Base-by-base conservation (phyloP, 2,113 vertebrate genomes). In the Saccopteryx bilineata region DNA sequence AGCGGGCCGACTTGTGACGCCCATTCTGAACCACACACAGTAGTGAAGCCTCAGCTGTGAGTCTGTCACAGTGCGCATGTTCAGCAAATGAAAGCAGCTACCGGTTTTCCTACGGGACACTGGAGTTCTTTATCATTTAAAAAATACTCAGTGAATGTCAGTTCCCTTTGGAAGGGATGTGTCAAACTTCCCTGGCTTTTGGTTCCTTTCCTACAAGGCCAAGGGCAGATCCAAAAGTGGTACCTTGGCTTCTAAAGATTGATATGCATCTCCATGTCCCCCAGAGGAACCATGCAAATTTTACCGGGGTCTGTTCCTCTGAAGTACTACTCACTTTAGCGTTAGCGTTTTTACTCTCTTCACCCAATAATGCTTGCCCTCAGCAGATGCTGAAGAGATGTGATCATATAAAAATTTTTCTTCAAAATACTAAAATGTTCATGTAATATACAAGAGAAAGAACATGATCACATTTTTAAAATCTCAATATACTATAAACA, bases 291-390 rank as follows among this genome's bases (percentile, higher is more conserved):
- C 1, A 5, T 17, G 5, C 13, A 48, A 15, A 26, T 31, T 14
- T 4, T 63, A 13, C 0, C 2, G 2, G 13, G 48, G 9, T 46
- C 11, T 6, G 0, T 21, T 68, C 7, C 31, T 54, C 52, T 15
- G 9, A 8, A 54, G 33, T 0, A 3, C 13, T 21, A 39, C 12
- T 4, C 0, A 39, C 24, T 39, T 33, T 14, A 23, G 13, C 8
- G 1, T 5, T 2, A 28, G 5, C 9, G 5, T 26, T 28, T 26
- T 28, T 63, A n/a, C 0, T 18, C 24, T 7, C 2, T 14, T 60
- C 28, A 18, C 5, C 61, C n/a, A 26, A 60, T 15, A 0, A 18
- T 33, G 18, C 24, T 11, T 71, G 6, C 24, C 78, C 68, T 75
- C 5, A 54, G 24, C 0, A 72, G 17, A 3, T 19, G 15, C 18